A percentile compares a stretch with the other conserved stretches of the same genome.
Evolutionary conservation across 2,797 vertebrate genomes (phyloP).

Genomic region (Acropternis orthonyx): DNA sequence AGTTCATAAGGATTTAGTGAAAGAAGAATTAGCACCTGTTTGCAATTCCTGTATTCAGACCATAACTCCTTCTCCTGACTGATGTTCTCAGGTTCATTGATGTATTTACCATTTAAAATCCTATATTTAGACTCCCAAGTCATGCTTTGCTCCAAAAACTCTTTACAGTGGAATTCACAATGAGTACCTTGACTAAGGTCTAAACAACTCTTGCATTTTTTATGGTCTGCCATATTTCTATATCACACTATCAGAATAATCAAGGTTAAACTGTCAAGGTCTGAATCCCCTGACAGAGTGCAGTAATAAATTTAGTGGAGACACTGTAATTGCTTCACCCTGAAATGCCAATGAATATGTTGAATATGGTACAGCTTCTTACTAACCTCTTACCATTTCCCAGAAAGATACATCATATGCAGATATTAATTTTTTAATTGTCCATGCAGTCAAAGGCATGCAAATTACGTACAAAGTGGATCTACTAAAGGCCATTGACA

Average conservation of each 20-base stretch:
- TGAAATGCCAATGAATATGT: not conserved
- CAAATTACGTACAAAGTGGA: not conserved
- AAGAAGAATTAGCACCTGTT: not conserved
- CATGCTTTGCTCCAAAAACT: not conserved
- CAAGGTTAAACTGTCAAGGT: conserved; percentile 40
- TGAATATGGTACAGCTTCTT: conserved; percentile 23
- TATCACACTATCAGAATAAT: not conserved
- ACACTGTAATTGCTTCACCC: not conserved
- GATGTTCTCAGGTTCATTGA: not conserved
- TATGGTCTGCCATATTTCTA: not conserved
- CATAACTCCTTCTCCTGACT: not conserved
- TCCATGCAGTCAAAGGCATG: not conserved
- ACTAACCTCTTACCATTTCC: not conserved
- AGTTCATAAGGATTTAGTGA: not conserved
- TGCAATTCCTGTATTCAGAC: not conserved
- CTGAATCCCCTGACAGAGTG: not conserved
- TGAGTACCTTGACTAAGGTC: not conserved
- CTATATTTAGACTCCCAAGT: conserved; percentile 4
- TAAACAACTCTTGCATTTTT: conserved; percentile 5
- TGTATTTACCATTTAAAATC: not conserved
- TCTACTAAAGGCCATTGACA: not conserved
- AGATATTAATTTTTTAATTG: conserved; percentile 33
- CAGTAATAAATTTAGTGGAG: conserved; percentile 30
- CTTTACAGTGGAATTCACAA: not conserved
- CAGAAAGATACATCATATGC: not conserved